phyloP scores from a whole-genome alignment of 2,797 vertebrate species.

The Alca torda region DNA sequence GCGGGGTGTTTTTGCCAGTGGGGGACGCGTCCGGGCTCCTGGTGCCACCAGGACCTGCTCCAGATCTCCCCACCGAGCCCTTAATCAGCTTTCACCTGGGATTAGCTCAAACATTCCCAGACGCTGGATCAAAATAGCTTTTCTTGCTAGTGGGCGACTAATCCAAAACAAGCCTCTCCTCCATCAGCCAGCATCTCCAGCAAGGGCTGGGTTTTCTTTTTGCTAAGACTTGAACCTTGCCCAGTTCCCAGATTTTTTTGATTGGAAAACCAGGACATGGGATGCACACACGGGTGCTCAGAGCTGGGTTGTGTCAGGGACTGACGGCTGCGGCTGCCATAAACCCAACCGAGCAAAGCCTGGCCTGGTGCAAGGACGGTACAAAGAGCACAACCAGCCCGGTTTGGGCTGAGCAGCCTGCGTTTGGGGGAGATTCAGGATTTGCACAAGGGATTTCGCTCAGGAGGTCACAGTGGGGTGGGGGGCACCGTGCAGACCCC shows the following conservation, averaged over 20 bases:
- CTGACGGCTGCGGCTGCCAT: fast-evolving
- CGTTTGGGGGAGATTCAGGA: fast-evolving
- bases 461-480: fast-evolving
- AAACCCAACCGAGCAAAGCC: not conserved
- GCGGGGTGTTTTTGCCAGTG: fast-evolving
- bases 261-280: fast-evolving
- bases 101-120: constrained; percentile 63
- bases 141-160: not conserved
- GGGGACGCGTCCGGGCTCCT: not conserved
- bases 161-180: not conserved
- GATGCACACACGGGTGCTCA: fast-evolving
- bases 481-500: not conserved
- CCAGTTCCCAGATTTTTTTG: not conserved
- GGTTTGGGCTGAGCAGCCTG: not conserved
- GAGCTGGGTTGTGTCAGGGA: not conserved
- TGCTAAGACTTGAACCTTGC: not conserved
- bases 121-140: constrained; percentile 55
- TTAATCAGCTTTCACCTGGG: constrained; percentile 61
- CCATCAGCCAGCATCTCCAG: not conserved
- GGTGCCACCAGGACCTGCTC: not conserved
- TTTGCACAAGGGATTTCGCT: not conserved
- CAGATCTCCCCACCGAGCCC: constrained; percentile 29
- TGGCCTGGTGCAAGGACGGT: not conserved
- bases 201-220: too few species aligned
- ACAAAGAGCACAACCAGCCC: not conserved